Evolutionary conservation across 2,797 vertebrate species (phyloP).

Genomic region (Pristis pectinata): DNA sequence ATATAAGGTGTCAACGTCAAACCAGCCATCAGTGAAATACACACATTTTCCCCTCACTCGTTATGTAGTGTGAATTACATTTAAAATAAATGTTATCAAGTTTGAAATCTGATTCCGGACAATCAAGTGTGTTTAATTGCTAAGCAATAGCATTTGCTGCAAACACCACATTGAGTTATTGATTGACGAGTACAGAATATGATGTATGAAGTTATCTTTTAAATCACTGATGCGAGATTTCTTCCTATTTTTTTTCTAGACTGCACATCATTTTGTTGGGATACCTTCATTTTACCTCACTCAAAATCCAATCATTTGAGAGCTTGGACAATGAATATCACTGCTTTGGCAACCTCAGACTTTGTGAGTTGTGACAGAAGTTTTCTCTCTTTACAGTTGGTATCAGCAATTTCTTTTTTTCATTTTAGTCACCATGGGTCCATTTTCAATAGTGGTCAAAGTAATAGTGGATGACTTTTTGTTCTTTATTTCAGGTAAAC

Average conservation of each 20-base stretch:
- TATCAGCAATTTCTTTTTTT: too few relatives aligned
- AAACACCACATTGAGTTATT: background rate
- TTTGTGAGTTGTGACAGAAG: too few relatives aligned
- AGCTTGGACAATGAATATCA: background rate
- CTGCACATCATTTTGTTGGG: background rate
- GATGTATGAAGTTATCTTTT: background rate
- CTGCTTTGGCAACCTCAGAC: too few relatives aligned
- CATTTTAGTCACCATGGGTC: too few relatives aligned
- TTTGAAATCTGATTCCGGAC: background rate
- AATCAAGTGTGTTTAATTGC: background rate
- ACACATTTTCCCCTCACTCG: background rate
- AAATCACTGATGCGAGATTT: background rate
- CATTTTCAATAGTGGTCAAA: background rate
- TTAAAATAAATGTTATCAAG: background rate
- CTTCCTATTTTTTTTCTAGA: background rate
- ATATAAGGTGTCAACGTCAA: background rate
- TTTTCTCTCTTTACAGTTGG: too few relatives aligned
- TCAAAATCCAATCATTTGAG: background rate
- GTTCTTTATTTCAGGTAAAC: background rate
- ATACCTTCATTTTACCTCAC: background rate
- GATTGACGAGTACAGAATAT: background rate
- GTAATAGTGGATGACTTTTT: background rate
- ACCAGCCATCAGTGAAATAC: background rate
- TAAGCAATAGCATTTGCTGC: background rate
- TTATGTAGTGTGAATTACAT: background rate